Evolutionary conservation across 1,140 invertebrate genomes (phyloP), one percentile per base, ranked within the genome.

Genomic region (Meloidogyne chitwoodi): DNA sequence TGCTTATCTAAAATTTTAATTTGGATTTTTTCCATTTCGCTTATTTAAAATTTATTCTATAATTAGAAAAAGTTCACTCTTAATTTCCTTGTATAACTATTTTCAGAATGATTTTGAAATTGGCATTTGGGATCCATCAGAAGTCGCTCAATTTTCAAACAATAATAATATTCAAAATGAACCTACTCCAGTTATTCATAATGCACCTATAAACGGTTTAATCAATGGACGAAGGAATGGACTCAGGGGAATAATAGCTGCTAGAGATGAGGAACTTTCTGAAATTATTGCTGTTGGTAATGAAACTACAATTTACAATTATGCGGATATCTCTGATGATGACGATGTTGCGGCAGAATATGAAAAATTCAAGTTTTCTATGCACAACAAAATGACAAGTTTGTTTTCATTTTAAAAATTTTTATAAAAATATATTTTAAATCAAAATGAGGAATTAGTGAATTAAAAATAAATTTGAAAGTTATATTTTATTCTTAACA

Each of bases 71-170:
- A n/a, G n/a, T n/a, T n/a, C n/a, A n/a, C 2, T 26, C 11, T n/a
- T 44, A n/a, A 66, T n/a, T 38, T 19, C 22, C 24, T 29, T 24
- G 0, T n/a, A 14, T 73, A 14, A 56, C 1, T 56, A 56, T 27
- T 77, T 77, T 24, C 27, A 82, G 69, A 19, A 65, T 31, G 41
- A 41, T 27, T 83, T 87, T 44, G 65, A 74, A 16, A 87, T 86
- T 72, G 86, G 84, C 14, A 83, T 87, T 19, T 86, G 85, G 85
- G 83, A 86, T 79, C 85, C 85, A 31, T 61, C 73, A 19, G 72
- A 68, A 16, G 70, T 63, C 29, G 26, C 61, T 29, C 31, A 75
- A 73, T 79, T 80, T 24, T 56, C 65, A 29, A 79, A 41, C 27
- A 29, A 22, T 16, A 34, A 63, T 10, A 31, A 19, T 27, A 71